Conservation (phyloP, 2,113 vertebrate genomes). For the Bujurquina vittata region DNA sequence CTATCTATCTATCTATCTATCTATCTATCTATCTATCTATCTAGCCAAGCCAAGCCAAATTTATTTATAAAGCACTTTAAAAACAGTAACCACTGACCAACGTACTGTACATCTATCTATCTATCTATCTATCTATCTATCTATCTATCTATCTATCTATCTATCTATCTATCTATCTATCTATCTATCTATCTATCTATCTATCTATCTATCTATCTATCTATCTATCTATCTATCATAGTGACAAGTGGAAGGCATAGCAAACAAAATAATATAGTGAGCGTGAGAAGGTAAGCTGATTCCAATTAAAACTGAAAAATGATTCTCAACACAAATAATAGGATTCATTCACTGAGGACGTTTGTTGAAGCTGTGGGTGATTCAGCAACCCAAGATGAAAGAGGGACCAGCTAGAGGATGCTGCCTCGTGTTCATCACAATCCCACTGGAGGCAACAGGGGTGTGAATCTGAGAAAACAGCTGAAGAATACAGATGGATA, state of each 20-base stretch:
- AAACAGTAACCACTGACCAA: too few relatives aligned
- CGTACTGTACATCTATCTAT: too few relatives aligned
- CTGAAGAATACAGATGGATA: constrained; percentile 38
- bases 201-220: background rate
- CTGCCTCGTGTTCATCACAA: constrained; percentile 26
- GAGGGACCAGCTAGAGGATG: constrained; percentile 22
- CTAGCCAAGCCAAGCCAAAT: too few relatives aligned
- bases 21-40: too few relatives aligned
- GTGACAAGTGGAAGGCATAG: background rate
- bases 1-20: too few relatives aligned
- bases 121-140: too few relatives aligned
- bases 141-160: too few relatives aligned
- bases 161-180: too few relatives aligned
- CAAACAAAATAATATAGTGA: background rate
- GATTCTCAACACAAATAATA: background rate
- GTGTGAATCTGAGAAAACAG: constrained; percentile 50
- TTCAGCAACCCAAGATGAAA: constrained; percentile 28
- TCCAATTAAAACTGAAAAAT: constrained; percentile 12
- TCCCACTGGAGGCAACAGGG: constrained; percentile 22
- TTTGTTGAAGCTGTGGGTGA: constrained; percentile 12
- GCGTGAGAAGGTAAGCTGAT: background rate
- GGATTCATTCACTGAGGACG: background rate
- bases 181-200: background rate
- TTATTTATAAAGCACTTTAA: too few relatives aligned
- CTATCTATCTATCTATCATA: background rate